These are phyloP conservation scores for Malurus alboscapulatus DNA, from an alignment of 2,113 vertebrate genomes.

Conservation along the genomic window DNA sequence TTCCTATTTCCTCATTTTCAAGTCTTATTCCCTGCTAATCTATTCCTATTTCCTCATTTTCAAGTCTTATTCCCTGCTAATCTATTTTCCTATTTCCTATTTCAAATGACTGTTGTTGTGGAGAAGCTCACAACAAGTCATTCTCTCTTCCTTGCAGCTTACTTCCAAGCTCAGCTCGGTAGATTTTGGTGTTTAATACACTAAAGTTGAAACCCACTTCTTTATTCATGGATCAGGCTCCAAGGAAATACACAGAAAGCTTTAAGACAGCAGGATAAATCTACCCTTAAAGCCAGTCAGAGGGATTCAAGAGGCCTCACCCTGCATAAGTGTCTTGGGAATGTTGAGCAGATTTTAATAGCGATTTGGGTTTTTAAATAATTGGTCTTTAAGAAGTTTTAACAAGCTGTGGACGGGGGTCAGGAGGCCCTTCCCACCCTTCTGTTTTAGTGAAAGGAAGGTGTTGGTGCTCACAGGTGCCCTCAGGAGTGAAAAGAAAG, in stretches of 20 bases:
- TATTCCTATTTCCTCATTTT: background rate
- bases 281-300: background rate
- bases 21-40: background rate
- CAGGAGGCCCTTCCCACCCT: rapidly evolving
- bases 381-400: background rate
- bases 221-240: background rate
- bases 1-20: background rate
- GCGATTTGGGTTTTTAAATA: background rate
- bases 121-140: background rate
- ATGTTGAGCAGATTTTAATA: background rate
- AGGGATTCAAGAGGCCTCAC: background rate
- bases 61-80: background rate
- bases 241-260: background rate
- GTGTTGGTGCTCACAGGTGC: background rate
- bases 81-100: background rate
- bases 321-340: background rate
- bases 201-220: background rate
- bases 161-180: background rate
- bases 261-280: background rate
- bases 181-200: background rate
- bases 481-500: background rate
- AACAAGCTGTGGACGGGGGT: background rate
- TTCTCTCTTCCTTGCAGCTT: background rate
- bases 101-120: background rate
- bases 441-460: background rate